phyloP scores from a whole-genome alignment of 2,888 invertebrate species.

The Rugalucina vietnamica region DNA sequence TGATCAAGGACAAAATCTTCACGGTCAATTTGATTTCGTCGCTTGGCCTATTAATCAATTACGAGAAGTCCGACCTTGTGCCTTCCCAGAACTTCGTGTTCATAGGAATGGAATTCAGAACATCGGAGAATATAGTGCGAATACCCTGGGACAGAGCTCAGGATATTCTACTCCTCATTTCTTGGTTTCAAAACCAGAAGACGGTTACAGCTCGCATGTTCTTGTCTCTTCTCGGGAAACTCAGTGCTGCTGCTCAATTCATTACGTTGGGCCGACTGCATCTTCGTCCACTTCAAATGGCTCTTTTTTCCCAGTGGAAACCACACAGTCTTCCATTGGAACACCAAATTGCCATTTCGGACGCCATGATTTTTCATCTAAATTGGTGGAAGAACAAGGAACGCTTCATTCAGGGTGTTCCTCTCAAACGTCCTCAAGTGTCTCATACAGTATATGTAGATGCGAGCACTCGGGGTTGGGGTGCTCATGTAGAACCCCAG shows the following conservation, averaged over 20 bases:
- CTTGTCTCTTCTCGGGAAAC: constrained; percentile 14
- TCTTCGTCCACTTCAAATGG: constrained; percentile 29
- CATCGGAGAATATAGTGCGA: neutral
- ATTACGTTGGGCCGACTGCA: constrained; percentile 26
- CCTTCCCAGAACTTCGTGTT: constrained; percentile 40
- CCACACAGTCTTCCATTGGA: constrained; percentile 15
- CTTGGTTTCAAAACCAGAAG: neutral
- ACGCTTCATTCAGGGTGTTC: constrained; percentile 4
- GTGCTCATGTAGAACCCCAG: neutral
- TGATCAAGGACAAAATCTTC: neutral
- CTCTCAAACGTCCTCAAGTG: neutral
- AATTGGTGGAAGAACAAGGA: constrained; percentile 8
- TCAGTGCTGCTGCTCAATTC: constrained; percentile 26
- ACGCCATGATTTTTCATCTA: neutral
- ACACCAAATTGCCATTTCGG: neutral
- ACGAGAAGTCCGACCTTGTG: constrained; percentile 30
- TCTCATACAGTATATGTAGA: constrained; percentile 7
- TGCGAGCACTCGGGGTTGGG: constrained; percentile 28
- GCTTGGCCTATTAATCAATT: constrained; percentile 4
- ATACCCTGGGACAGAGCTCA: neutral
- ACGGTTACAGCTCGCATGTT: constrained; percentile 16
- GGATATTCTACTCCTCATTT: neutral
- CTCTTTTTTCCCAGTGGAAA: constrained; percentile 17
- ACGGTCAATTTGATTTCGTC: neutral
- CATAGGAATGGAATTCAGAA: constrained; percentile 15